Conservation (phyloP, 2,888 invertebrate species). For the Mongoloraphidia duomilia region DNA sequence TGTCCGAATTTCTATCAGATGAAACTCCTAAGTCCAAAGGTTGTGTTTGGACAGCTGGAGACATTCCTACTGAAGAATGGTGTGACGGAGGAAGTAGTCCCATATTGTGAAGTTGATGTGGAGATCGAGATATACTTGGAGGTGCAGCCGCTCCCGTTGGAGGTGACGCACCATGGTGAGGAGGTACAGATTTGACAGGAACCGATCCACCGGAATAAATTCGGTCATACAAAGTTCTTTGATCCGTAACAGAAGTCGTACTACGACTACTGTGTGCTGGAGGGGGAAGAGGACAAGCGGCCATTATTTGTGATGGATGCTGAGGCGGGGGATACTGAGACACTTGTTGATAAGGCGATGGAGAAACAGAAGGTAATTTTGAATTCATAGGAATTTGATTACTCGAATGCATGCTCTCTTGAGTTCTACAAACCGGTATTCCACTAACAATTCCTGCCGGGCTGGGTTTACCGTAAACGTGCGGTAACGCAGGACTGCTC, state of each 20-base stretch:
- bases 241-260: slow-evolving; percentile 16
- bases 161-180: slow-evolving; percentile 35
- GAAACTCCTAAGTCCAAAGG: slow-evolving; percentile 62
- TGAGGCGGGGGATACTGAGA: slow-evolving; percentile 27
- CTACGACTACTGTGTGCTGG: slow-evolving; percentile 36
- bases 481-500: slow-evolving; percentile 63
- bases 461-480: slow-evolving; percentile 54
- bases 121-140: slow-evolving; percentile 29
- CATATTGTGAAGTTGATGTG: slow-evolving; percentile 28
- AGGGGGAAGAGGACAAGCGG: slow-evolving; percentile 33
- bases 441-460: slow-evolving; percentile 39
- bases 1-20: slow-evolving; percentile 29
- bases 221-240: slow-evolving; percentile 21
- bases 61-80: slow-evolving; percentile 23
- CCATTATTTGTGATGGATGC: slow-evolving; percentile 23
- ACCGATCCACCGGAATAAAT: slow-evolving; percentile 21
- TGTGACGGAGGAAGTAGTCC: slow-evolving; percentile 29
- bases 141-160: slow-evolving; percentile 31
- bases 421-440: slow-evolving; percentile 36
- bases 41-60: slow-evolving; percentile 53
- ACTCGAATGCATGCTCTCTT: slow-evolving; percentile 19
- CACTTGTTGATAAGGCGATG: slow-evolving; percentile 36
- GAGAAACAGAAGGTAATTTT: slow-evolving; percentile 36
- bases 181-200: slow-evolving; percentile 26
- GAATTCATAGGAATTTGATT: slow-evolving; percentile 41